phyloP scores from a whole-genome alignment of 1,140 invertebrate genomes.

The Alviniconcha marisindica region DNA sequence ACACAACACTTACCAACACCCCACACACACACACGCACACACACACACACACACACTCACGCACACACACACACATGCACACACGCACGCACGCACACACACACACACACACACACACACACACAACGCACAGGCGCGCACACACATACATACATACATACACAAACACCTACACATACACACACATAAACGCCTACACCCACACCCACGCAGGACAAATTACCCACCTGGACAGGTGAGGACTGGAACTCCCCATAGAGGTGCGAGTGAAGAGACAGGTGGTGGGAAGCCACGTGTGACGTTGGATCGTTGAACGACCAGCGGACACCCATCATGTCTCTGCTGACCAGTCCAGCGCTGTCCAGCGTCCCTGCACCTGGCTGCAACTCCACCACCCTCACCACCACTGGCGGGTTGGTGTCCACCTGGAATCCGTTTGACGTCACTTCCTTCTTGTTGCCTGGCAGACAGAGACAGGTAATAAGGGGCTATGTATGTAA shows the following conservation, averaged over 20 bases:
- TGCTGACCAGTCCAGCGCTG: conserved; percentile 32
- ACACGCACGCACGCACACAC: too few relatives aligned
- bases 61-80: too few relatives aligned
- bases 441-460: conserved; percentile 10
- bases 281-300: conserved; percentile 53
- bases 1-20: too few relatives aligned
- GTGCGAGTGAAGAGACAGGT: conserved; percentile 54
- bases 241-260: conserved; percentile 45
- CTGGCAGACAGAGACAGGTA: too few relatives aligned
- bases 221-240: conserved; percentile 46
- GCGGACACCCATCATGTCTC: conserved; percentile 42
- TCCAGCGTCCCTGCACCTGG: conserved; percentile 1
- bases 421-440: conserved; percentile 58
- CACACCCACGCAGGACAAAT: too few relatives aligned
- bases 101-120: too few relatives aligned
- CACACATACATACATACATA: neutral
- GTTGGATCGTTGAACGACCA: conserved; percentile 48
- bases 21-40: too few relatives aligned
- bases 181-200: too few relatives aligned
- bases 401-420: conserved; percentile 35
- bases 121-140: too few relatives aligned
- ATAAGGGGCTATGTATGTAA: too few relatives aligned
- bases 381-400: conserved; percentile 32
- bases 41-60: too few relatives aligned
- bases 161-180: too few relatives aligned